Evolutionary conservation across 2,888 invertebrate species (phyloP).

Genomic region (Chymomyza amoena): DNA sequence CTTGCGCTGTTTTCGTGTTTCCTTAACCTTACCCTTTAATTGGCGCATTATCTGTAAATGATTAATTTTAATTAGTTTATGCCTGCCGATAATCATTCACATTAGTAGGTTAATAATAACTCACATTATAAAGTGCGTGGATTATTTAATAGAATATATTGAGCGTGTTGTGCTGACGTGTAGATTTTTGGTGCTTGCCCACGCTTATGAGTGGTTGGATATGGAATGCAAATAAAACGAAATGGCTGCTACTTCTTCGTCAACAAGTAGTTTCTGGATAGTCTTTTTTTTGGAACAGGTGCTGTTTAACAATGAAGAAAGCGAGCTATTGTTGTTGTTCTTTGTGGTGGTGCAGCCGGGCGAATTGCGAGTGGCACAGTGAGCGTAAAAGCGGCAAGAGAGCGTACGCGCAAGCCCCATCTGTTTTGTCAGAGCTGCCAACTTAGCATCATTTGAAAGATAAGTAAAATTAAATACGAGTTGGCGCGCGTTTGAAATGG

Average conservation of each 20-base stretch:
- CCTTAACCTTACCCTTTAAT: conserved; percentile 89
- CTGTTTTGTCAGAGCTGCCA: conserved; percentile 13
- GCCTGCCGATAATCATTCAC: no score
- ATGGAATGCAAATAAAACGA: background rate
- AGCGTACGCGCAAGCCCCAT: background rate
- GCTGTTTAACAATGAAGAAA: conserved; percentile 22
- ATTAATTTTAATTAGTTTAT: background rate
- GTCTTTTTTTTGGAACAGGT: conserved; percentile 18
- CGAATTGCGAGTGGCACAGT: conserved; percentile 2
- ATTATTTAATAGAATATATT: background rate
- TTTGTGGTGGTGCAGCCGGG: conserved; percentile 30
- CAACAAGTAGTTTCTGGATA: conserved; percentile 48
- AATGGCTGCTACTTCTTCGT: conserved; percentile 17
- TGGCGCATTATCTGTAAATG: conserved; percentile 84
- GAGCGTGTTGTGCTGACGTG: conserved; percentile 41
- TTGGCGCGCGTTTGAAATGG: background rate
- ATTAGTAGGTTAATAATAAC: background rate
- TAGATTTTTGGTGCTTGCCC: conserved; percentile 23
- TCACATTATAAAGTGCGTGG: background rate
- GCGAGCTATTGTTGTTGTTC: conserved; percentile 28
- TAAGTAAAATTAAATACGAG: background rate
- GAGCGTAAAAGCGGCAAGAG: conserved; percentile 12
- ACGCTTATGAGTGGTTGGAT: background rate
- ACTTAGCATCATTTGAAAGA: background rate
- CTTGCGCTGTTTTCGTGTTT: conserved; percentile 89